Evolutionary conservation across 2,797 vertebrate species (phyloP).

Genomic region (Ptychobarbus kaznakovi): DNA sequence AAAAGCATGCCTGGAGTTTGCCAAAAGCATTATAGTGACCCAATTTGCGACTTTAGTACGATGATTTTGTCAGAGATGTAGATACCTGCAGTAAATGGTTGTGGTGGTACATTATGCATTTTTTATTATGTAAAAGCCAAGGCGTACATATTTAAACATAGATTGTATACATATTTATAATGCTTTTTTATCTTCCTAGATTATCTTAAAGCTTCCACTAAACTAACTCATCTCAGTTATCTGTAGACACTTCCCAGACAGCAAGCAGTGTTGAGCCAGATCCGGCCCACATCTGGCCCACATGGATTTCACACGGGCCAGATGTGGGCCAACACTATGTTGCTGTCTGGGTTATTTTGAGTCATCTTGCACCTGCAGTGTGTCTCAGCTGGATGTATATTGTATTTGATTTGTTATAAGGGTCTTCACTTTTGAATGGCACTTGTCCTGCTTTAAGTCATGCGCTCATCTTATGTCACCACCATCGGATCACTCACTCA

Average conservation of each 20-base stretch:
- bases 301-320: no score
- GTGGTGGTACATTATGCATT: neutral
- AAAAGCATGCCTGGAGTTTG: constrained; percentile 25
- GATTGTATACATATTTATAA: neutral
- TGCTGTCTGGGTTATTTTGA: neutral
- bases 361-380: constrained; percentile 11
- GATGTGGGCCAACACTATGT: no score
- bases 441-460: constrained; percentile 28
- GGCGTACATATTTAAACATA: neutral
- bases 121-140: neutral
- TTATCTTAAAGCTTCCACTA: neutral
- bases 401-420: constrained; percentile 22
- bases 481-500: neutral
- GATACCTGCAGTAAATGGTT: neutral
- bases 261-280: no score
- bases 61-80: neutral
- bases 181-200: neutral
- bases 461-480: constrained; percentile 4
- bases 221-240: neutral
- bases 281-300: no score
- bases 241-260: neutral
- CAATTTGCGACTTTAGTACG: neutral
- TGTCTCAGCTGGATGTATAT: constrained; percentile 34
- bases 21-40: constrained; percentile 30
- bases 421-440: neutral